A percentile compares a stretch with the other conserved stretches of the same genome.
These are phyloP conservation scores for Siniperca obscura DNA, from an alignment of 2,797 vertebrate species.

Conservation along the genomic window DNA sequence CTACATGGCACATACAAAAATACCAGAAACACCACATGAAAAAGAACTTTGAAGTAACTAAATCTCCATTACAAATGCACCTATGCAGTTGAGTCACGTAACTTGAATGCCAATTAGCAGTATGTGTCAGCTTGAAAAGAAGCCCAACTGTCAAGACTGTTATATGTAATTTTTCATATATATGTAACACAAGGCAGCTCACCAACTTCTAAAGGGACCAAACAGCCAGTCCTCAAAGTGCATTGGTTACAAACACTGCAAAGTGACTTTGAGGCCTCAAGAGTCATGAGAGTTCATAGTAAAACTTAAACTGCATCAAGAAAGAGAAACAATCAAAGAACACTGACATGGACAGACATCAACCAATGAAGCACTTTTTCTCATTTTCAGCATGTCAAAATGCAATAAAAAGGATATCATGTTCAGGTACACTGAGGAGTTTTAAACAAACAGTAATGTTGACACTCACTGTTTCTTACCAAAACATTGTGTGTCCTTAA, in stretches of 20 bases:
- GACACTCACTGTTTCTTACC: not conserved
- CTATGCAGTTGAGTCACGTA: constrained; percentile 22
- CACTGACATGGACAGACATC: not conserved
- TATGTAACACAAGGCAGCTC: constrained; percentile 25
- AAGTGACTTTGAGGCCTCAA: constrained; percentile 48
- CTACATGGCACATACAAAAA: constrained; percentile 25
- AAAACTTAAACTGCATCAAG: not conserved
- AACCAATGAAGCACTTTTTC: constrained; percentile 2
- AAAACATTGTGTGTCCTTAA: not conserved
- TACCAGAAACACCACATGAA: constrained; percentile 42
- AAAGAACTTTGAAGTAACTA: constrained; percentile 60
- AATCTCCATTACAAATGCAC: constrained; percentile 70
- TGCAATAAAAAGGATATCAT: constrained; percentile 4
- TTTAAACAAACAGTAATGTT: not conserved
- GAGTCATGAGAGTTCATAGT: not conserved
- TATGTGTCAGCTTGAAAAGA: constrained; percentile 50
- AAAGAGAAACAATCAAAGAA: constrained; percentile 16
- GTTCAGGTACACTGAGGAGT: not conserved
- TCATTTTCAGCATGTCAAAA: constrained; percentile 10
- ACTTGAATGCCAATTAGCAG: constrained; percentile 54
- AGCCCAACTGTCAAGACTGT: constrained; percentile 25
- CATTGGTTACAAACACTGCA: constrained; percentile 5
- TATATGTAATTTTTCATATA: constrained; percentile 30
- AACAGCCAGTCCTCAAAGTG: constrained; percentile 17
- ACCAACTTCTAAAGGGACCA: constrained; percentile 31